phyloP scores from a whole-genome alignment of 2,888 invertebrate genomes.

The Agriopis marginaria region DNA sequence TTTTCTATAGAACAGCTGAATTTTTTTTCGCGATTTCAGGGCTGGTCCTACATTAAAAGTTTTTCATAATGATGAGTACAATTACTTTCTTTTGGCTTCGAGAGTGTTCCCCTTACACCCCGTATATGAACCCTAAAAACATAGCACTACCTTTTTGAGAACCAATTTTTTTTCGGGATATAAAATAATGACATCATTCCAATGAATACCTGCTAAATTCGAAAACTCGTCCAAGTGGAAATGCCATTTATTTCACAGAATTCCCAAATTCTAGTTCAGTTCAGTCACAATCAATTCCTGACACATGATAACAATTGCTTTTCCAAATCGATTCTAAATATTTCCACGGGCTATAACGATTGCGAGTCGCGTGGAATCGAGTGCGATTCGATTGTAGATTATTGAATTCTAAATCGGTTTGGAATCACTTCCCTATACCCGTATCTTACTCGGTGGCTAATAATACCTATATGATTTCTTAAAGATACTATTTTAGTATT shows the following conservation, averaged over 20 bases:
- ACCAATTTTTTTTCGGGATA: not conserved
- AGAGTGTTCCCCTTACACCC: no score
- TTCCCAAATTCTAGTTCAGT: not conserved
- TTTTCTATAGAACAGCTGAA: no score
- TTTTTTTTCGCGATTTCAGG: no score
- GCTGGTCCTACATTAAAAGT: no score
- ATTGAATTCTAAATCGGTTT: slow-evolving; percentile 45
- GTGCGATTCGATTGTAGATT: slow-evolving; percentile 43
- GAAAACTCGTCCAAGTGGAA: not conserved
- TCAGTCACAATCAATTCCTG: slow-evolving; percentile 9
- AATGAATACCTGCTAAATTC: slow-evolving; percentile 2
- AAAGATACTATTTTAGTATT: not conserved
- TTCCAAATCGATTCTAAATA: slow-evolving; percentile 29
- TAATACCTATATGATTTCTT: slow-evolving; percentile 16
- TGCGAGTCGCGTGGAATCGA: slow-evolving; percentile 28
- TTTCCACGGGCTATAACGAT: slow-evolving; percentile 22
- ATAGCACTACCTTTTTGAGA: no score
- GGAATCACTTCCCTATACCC: slow-evolving; percentile 30
- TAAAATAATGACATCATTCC: not conserved
- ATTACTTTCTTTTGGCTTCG: no score
- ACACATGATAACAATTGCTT: slow-evolving; percentile 25
- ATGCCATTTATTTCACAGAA: slow-evolving; percentile 4
- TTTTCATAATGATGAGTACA: no score
- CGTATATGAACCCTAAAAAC: no score
- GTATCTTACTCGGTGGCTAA: slow-evolving; percentile 35